Evolutionary conservation across 2,113 vertebrate genomes (phyloP), one percentile per base, ranked within the genome.

Genomic region (Nerophis ophidion): DNA sequence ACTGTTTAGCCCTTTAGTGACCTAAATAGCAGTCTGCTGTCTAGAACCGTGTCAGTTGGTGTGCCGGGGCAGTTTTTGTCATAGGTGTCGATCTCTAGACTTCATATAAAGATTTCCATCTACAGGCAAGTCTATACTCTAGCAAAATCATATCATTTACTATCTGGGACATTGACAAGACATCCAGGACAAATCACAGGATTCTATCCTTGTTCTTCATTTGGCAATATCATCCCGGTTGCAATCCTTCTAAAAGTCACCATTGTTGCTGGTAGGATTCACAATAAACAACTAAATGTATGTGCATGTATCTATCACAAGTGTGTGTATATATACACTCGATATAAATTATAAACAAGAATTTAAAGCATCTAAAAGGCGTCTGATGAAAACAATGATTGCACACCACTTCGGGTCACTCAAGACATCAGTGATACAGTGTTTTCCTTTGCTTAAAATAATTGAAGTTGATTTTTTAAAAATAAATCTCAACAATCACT

Each of bases 1-100:
- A 77, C 83, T 66, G 77, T 76, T 83, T 81, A 88, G 83, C 84
- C 81, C 86, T 85, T 85, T 73, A 74, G 71, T 72, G 71, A 76
- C 81, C 69, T 71, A 47, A 75, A 53, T 64, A 1, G 66, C 71
- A 66, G 68, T 70, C 60, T 33, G 57, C 66, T 74, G 57, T 63
- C 71, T 63, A 5, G 15, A 69, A 70, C 66, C 66, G 68, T 48
- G 10, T 72, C 75, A 38, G 40, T 57, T 65, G 52, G 66, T 79
- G 79, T 72, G 79, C 45, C 6, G 6, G 52, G 66, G 68, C 59
- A 60, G 58, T 61, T 68, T 57, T 72, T 58, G 57, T 67, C 52
- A 55, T 63, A 70, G 61, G 67, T 63, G n/a, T 63, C 57, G 45
- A 61, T 63, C 70, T 62, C 70, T 42, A 60, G 33, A 53, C 60